Conservation (phyloP, 2,113 vertebrate species). For the Rhizomys pruinosus region DNA sequence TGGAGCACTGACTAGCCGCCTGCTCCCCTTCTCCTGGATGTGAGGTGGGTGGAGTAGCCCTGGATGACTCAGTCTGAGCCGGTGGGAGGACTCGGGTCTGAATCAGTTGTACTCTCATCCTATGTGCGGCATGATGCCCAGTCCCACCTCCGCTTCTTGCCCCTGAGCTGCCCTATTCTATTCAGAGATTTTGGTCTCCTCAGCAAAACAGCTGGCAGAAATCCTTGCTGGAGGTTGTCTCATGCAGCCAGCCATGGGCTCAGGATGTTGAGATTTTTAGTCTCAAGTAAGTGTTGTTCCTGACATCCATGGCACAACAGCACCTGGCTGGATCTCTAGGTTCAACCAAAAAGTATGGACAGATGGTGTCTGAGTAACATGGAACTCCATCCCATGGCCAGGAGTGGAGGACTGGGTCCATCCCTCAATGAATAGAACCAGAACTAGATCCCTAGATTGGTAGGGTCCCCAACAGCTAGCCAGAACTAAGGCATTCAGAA, state of each 20-base stretch:
- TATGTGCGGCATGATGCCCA: background rate
- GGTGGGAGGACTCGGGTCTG: background rate
- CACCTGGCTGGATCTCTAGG: background rate
- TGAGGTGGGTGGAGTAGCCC: background rate
- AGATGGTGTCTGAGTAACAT: background rate
- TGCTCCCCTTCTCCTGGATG: background rate
- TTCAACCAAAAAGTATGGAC: background rate
- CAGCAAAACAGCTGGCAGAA: background rate
- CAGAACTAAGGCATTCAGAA: background rate
- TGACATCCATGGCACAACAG: background rate
- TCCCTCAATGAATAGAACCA: background rate
- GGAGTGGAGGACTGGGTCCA: background rate
- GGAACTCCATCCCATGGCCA: background rate
- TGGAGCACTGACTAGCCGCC: background rate
- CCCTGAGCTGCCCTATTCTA: background rate
- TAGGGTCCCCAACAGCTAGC: background rate
- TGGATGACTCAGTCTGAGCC: background rate
- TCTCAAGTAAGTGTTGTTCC: background rate
- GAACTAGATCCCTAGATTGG: background rate
- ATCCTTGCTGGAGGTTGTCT: background rate
- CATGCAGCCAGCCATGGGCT: background rate
- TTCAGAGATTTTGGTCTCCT: background rate
- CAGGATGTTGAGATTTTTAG: background rate
- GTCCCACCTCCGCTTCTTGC: background rate
- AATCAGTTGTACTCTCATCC: conserved; percentile 9